Base-by-base conservation (phyloP, 2,113 vertebrate genomes). In the Dermatemys mawii region DNA sequence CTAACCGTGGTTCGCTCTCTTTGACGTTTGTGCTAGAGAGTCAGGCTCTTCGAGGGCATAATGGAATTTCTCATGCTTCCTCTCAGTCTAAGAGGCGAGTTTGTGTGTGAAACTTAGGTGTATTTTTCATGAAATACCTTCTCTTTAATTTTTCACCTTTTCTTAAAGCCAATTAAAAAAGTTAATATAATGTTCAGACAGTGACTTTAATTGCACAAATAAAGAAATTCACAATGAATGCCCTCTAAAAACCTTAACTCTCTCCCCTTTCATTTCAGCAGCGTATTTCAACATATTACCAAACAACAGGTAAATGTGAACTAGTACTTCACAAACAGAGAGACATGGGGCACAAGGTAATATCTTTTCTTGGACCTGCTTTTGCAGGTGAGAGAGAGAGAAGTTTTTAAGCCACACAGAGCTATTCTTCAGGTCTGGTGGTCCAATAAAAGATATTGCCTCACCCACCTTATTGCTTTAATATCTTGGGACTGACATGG, bases 31-130 rank as follows among this genome's bases (percentile, higher is more conserved):
- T 55, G 26, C 54, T 55, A 55, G 26, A 55, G 54, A 55, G 54
- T 55, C 9, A 27, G 26, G 24, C 54, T 55, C 26, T 55, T 27
- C 27, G 2, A 55, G 26, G 54, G 26, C 54, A 55, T 55, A 55
- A 55, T 55, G 54, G 54, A 87, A 89, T 94, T 93, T 92, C 57
- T 85, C 0, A 9, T 63, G 78, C 35, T 90, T 91, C 57, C 84
- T 95, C 91, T 75, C 86, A 90, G 92, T 91, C 93, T 22, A 78
- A 78, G 87, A 94, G 90, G 90, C 81, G 63, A n/a, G 38, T 89
- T 82, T 53, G 21, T 14, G 93, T 0, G 14, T 53, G 82, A 91
- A 95, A 91, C 24, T 2, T 48, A 93, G 83, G 50, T n/a, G 38
- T 14, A 67, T 27, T 90, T 95, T 88, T 63, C 4, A 6, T 84